Evolutionary conservation across 1,140 invertebrate species (phyloP).

Genomic region (Pachyrhynchus sulphureomaculatus): DNA sequence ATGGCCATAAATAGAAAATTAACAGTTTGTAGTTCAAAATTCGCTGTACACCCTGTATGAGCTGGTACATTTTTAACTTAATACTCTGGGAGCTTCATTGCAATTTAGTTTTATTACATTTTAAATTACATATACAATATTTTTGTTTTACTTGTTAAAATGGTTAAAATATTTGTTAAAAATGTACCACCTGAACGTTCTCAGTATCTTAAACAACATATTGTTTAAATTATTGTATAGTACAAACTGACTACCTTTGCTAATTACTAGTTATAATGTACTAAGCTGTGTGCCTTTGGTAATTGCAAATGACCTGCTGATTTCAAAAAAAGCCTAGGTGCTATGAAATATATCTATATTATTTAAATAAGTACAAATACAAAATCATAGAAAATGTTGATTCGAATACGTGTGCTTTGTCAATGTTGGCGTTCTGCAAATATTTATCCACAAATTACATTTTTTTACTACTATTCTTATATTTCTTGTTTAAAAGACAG

Average conservation of each 20-base stretch:
- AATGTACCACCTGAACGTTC: not conserved
- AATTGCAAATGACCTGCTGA: conserved; percentile 53
- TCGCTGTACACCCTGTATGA: too few relatives aligned
- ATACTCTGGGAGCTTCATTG: not conserved
- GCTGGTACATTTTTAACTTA: not conserved
- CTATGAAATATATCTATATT: conserved; percentile 48
- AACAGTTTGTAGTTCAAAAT: not conserved
- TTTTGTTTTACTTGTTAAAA: too few relatives aligned
- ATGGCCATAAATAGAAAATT: not conserved
- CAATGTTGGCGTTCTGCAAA: too few relatives aligned
- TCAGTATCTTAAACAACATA: conserved; percentile 32
- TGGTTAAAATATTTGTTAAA: not conserved
- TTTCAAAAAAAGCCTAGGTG: conserved; percentile 49
- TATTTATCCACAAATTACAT: too few relatives aligned
- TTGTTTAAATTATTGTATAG: conserved; percentile 50
- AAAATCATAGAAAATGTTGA: conserved; percentile 4
- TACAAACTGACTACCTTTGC: conserved; percentile 52
- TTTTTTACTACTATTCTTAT: too few relatives aligned
- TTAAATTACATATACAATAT: not conserved
- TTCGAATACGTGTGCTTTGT: not conserved
- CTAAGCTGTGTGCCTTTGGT: conserved; percentile 53
- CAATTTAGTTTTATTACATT: not conserved
- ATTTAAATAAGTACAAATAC: conserved; percentile 40
- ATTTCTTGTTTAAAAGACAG: too few relatives aligned
- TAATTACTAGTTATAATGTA: conserved; percentile 53